Conservation (phyloP, 2,797 vertebrate genomes). For the Gymnoscopelus microlampas region DNA sequence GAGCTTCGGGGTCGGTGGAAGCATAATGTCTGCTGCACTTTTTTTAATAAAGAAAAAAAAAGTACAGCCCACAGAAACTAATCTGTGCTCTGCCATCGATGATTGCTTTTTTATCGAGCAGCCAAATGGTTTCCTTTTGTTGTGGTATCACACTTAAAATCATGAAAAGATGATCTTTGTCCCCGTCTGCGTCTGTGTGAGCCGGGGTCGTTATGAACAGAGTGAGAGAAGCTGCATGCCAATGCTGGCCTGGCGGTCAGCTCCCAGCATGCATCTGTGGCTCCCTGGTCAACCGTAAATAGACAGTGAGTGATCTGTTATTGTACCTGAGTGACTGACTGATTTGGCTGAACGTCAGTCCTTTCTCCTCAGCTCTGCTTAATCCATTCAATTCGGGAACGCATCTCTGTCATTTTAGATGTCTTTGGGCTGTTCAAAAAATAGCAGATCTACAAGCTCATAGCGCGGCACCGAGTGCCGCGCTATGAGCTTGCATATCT, state of each 20-base stretch:
- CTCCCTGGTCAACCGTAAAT: constrained; percentile 57
- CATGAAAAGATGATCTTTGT: constrained; percentile 7
- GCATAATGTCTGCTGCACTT: constrained; percentile 31
- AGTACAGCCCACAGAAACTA: constrained; percentile 3
- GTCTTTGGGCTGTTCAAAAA: too few species aligned
- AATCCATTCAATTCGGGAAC: background rate
- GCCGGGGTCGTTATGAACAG: constrained; percentile 52
- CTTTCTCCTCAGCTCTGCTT: constrained; percentile 53
- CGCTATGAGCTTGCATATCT: too few species aligned
- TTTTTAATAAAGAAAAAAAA: constrained; percentile 7
- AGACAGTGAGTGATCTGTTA: constrained; percentile 64
- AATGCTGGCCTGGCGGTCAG: constrained; percentile 27
- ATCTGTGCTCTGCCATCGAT: constrained; percentile 7
- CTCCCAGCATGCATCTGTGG: constrained; percentile 59
- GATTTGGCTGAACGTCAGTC: constrained; percentile 56
- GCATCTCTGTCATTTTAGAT: too few species aligned
- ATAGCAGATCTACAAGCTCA: too few species aligned
- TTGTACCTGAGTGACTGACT: constrained; percentile 70
- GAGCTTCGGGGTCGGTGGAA: constrained; percentile 28
- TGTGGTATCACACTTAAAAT: constrained; percentile 30
- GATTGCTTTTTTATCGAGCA: constrained; percentile 16
- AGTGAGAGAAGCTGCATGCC: constrained; percentile 39
- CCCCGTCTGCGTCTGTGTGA: constrained; percentile 3
- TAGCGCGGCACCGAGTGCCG: too few species aligned
- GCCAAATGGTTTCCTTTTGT: background rate